A percentile compares a stretch with the other conserved stretches of the same genome.
Conservation (phyloP, 2,113 vertebrate species). For the Dicrurus megarhynchus region DNA sequence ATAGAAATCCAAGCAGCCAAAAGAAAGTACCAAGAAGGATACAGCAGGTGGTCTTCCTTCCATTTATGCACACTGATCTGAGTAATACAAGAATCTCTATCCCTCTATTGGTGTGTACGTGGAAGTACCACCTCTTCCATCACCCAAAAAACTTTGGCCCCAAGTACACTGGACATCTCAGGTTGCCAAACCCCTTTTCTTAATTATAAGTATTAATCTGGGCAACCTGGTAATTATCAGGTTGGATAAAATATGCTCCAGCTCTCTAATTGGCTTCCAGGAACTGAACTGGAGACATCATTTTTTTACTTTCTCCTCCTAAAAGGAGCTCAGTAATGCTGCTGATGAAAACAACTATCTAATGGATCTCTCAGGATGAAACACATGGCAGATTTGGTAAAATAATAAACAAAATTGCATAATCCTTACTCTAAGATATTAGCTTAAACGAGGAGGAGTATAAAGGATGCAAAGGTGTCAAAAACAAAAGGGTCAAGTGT, state of each 20-base stretch:
- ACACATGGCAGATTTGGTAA: neutral
- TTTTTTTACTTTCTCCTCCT: neutral
- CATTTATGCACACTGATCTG: neutral
- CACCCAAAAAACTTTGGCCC: neutral
- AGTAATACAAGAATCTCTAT: neutral
- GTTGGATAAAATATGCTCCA: neutral
- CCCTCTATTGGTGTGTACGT: fast-evolving
- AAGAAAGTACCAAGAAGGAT: neutral
- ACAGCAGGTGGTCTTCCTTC: neutral
- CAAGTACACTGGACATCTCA: neutral
- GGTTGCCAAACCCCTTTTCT: neutral
- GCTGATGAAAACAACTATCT: neutral
- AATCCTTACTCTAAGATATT: neutral
- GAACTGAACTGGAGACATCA: neutral
- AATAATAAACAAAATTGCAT: neutral
- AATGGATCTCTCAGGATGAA: neutral
- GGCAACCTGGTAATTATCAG: neutral
- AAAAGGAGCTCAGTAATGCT: neutral
- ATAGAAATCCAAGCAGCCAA: neutral
- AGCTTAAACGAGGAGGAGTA: neutral
- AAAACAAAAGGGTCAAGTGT: neutral
- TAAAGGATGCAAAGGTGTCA: neutral
- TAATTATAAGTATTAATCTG: neutral
- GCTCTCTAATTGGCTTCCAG: neutral
- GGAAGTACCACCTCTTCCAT: neutral